Evolutionary conservation across 1,140 invertebrate genomes (phyloP).

Genomic region (Centruroides vittatus): DNA sequence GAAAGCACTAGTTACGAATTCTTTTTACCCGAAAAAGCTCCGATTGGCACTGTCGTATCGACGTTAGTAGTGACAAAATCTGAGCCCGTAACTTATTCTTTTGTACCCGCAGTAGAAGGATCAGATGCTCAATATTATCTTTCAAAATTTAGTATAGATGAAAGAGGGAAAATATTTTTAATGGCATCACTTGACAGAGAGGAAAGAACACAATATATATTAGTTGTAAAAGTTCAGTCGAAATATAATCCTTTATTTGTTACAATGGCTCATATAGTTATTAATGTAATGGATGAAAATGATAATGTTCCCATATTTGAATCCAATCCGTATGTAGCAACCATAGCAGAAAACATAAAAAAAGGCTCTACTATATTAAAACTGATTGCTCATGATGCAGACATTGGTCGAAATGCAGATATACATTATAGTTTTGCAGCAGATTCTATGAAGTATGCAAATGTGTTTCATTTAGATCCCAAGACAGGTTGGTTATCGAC

Average conservation of each 20-base stretch:
- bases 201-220: conserved; percentile 47
- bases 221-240: conserved; percentile 67
- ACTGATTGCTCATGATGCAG: conserved; percentile 60
- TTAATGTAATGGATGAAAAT: conserved; percentile 78
- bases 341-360: conserved; percentile 64
- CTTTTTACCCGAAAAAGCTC: conserved; percentile 61
- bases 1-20: conserved; percentile 54
- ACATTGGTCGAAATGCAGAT: conserved; percentile 22
- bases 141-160: conserved; percentile 54
- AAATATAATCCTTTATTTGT: conserved; percentile 44
- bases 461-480: conserved; percentile 65
- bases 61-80: conserved; percentile 24
- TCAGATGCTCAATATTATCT: conserved; percentile 14
- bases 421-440: conserved; percentile 18
- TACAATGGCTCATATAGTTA: conserved; percentile 52
- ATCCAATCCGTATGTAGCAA: conserved; percentile 57
- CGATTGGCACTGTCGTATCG: conserved; percentile 34
- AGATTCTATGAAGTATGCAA: conserved; percentile 48
- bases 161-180: conserved; percentile 53
- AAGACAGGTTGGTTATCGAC: conserved; percentile 73
- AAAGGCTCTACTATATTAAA: conserved; percentile 59
- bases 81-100: conserved; percentile 16
- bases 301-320: conserved; percentile 79
- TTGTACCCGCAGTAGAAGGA: conserved; percentile 12
- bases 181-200: conserved; percentile 62